Conservation (phyloP, 2,113 vertebrate genomes). For the Nothocercus nigrocapillus region DNA sequence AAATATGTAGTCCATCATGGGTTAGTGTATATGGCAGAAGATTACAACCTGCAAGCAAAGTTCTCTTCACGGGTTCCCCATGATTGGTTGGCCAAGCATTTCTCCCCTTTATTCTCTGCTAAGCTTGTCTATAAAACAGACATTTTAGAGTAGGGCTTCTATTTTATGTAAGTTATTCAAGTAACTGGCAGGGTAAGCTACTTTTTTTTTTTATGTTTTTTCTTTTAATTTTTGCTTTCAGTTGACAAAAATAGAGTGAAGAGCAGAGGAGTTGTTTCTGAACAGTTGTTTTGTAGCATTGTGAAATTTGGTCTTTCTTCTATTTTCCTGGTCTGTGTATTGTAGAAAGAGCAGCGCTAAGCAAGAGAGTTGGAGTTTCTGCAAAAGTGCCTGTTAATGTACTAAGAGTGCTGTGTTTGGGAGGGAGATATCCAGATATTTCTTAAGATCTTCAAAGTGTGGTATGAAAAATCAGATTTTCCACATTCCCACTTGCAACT, state of each 20-base stretch:
- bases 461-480: slow-evolving; percentile 67
- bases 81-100: not conserved
- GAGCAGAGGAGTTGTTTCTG: not conserved
- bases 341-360: not conserved
- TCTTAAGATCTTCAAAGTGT: slow-evolving; percentile 39
- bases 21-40: not conserved
- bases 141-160: not conserved
- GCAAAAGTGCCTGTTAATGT: slow-evolving; percentile 18
- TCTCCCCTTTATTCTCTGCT: not conserved
- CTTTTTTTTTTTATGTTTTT: not conserved
- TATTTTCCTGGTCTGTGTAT: not conserved
- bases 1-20: not conserved
- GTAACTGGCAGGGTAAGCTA: not conserved
- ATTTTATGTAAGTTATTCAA: not conserved
- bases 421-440: slow-evolving; percentile 46
- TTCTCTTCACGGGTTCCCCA: not conserved
- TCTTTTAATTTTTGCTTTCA: not conserved
- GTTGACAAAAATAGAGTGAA: not conserved
- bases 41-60: not conserved
- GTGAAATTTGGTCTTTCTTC: not conserved
- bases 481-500: slow-evolving; percentile 39
- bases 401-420: not conserved
- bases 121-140: not conserved
- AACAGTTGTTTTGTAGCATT: not conserved
- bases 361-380: slow-evolving; percentile 11